Conservation (phyloP, 2,888 invertebrate species). For the Agriopis marginaria region DNA sequence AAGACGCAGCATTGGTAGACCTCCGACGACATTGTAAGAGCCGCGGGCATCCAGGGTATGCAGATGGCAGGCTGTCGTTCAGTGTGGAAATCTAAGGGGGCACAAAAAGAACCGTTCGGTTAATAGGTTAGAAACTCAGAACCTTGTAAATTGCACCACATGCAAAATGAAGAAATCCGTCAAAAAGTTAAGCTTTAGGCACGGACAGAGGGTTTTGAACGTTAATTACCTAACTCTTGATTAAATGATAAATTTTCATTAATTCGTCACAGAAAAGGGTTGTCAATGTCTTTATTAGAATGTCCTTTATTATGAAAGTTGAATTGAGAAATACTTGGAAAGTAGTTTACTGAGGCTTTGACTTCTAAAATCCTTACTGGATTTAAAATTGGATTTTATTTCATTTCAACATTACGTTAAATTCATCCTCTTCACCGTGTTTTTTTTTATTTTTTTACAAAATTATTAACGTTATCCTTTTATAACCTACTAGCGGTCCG, state of each 20-base stretch:
- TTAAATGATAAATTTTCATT: constrained; percentile 60
- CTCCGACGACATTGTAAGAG: too few relatives aligned
- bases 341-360: background rate
- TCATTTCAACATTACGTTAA: background rate
- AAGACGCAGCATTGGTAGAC: too few relatives aligned
- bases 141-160: constrained; percentile 38
- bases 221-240: constrained; percentile 58
- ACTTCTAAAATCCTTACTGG: background rate
- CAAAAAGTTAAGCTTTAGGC: constrained; percentile 51
- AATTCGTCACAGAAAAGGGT: constrained; percentile 46
- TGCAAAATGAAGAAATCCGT: constrained; percentile 48
- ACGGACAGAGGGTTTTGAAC: constrained; percentile 46
- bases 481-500: too few relatives aligned
- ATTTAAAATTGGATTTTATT: background rate
- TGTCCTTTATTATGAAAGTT: constrained; percentile 27
- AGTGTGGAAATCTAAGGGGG: too few relatives aligned
- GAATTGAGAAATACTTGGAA: constrained; percentile 16
- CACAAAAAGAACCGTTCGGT: too few relatives aligned
- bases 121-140: background rate
- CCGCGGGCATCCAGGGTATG: too few relatives aligned
- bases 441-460: too few relatives aligned
- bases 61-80: too few relatives aligned
- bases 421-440: background rate
- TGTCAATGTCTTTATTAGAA: constrained; percentile 30
- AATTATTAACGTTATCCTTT: too few relatives aligned